phyloP scores from a whole-genome alignment of 2,797 vertebrate species.

The Babyrousa celebensis region DNA sequence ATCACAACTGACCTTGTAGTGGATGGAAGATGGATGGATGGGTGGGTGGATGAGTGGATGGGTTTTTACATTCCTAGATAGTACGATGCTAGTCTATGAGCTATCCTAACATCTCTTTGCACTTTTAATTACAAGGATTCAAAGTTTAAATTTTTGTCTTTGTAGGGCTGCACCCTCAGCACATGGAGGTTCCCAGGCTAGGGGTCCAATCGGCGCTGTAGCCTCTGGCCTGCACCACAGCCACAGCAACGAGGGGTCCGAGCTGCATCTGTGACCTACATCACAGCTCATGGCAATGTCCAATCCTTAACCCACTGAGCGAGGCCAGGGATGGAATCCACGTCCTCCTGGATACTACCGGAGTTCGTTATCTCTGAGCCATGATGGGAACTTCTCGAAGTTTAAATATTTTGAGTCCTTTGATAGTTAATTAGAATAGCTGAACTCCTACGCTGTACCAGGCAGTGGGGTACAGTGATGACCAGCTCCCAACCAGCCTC shows the following conservation, averaged over 20 bases:
- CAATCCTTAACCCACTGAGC: no score
- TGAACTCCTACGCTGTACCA: background rate
- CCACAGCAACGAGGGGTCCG: no score
- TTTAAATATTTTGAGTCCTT: slow-evolving; percentile 18
- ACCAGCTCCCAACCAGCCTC: background rate
- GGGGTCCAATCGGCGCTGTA: no score
- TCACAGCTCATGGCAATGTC: no score
- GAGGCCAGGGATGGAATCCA: no score
- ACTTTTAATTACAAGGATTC: slow-evolving; percentile 21
- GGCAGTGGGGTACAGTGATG: background rate
- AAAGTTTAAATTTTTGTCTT: background rate
- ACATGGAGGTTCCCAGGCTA: no score
- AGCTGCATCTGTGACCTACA: no score
- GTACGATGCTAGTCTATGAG: background rate
- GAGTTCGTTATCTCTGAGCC: no score
- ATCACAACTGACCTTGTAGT: background rate
- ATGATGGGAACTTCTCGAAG: background rate
- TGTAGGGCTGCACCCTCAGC: no score
- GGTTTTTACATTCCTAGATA: background rate
- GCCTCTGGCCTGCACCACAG: no score
- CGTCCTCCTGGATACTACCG: no score
- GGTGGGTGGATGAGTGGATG: background rate
- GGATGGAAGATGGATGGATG: background rate
- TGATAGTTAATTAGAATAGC: background rate
- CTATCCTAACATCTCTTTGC: background rate